Base-by-base conservation (phyloP, 37 sponge, comb jelly and placozoan genomes). In the Tethya wilhelma region DNA sequence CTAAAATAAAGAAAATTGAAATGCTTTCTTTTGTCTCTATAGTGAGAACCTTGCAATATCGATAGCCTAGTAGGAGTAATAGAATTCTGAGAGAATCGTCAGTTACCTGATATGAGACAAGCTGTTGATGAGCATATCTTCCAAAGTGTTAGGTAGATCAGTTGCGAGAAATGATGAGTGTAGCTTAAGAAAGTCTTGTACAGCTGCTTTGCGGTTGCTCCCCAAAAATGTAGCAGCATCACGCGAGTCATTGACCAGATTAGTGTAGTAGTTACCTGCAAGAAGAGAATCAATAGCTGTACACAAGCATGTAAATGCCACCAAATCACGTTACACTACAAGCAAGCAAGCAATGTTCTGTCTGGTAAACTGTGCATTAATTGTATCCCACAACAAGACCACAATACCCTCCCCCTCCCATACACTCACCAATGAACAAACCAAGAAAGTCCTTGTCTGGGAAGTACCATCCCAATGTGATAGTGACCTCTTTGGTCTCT, bases 111-210 rank as follows among this genome's bases (percentile, higher is more conserved):
- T 56, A 56, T 73, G 74, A 55, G 74, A 73, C 36, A 73, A 56
- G 34, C 74, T 73, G 74, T 73, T 73, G 37, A 73, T 73, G 74
- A 73, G 74, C 46, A 73, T 73, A 37, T 73, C 74, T 43, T 73
- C 56, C 0, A 73, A 31, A 23, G 30, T 31, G 0, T 17, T 37
- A 20, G 55, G 56, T 56, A 73, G 14, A 37, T 31, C 17, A 32
- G 74, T 56, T 17, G 23, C 34, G 56, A 56, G 55, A 38, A 73
- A 73, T 1, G 74, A 32, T 2, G 19, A 32, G 37, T 73, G 74
- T 32, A 73, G 74, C 23, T 45, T 49, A 28, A 29, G 36, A 30
- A 55, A 33, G 56, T 73, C 74, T 37, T 29, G 19, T 34, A 73
- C 56, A 1, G 56, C 74, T 30, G 31, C 29, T 14, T 28, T 55